Conservation (phyloP, 2,113 vertebrate species). For the Microtus oregoni region DNA sequence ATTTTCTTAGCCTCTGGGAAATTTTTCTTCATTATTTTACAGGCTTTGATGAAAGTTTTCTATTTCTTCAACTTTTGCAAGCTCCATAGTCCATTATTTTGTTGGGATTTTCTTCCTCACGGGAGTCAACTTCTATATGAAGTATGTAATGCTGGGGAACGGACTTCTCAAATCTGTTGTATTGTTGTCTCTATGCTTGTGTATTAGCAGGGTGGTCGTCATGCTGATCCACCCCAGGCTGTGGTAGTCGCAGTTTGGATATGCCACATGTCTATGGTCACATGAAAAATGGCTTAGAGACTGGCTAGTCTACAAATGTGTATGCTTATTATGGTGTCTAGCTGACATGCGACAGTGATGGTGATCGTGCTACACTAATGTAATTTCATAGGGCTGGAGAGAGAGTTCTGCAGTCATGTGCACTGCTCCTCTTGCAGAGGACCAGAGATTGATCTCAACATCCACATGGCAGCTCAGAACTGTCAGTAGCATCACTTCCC, state of each 20-base stretch:
- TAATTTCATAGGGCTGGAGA: background rate
- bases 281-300: background rate
- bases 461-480: background rate
- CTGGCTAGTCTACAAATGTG: background rate
- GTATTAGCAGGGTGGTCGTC: background rate
- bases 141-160: background rate
- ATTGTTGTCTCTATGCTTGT: background rate
- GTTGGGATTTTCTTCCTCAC: background rate
- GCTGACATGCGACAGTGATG: background rate
- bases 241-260: background rate
- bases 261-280: background rate
- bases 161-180: background rate
- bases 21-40: background rate
- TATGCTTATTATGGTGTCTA: no score
- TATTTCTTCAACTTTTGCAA: background rate
- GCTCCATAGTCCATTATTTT: background rate
- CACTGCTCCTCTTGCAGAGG: background rate
- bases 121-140: background rate
- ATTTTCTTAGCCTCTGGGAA: background rate
- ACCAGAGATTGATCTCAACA: background rate
- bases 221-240: background rate
- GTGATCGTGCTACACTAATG: background rate
- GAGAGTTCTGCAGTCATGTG: background rate
- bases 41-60: background rate
- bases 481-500: background rate